Evolutionary conservation across 2,888 invertebrate species (phyloP), one percentile per base, ranked within the genome.

Genomic region (Campoplex nolae): DNA sequence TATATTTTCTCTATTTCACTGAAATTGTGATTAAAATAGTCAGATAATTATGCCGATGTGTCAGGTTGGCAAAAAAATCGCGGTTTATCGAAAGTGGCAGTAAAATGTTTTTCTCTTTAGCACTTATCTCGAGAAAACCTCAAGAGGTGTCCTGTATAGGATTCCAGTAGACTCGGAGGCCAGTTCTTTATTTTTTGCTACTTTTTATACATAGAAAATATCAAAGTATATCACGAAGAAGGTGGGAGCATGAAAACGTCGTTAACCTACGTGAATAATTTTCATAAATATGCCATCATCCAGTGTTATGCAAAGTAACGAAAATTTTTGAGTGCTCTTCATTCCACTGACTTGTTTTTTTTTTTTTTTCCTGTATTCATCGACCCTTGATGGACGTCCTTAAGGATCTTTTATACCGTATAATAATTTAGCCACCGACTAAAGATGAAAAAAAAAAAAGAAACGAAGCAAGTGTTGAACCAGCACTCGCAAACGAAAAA

Each of bases 391-490:
- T 23, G 65, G n/a, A 76, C 45, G 32, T 76, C 65, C 48, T 48
- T 65, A 65, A 48, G 38, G 56, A 62, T 65, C 62, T 62, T 76
- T 76, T 38, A 76, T 32, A n/a, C 65, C 35, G 65, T 23, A 65
- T 76, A 65, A 76, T 76, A 32, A 58, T 75, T 65, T 48, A 42
- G 23, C 23, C 23, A 65, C 18, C 35, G 62, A 32, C n/a, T 32
- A 32, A 48, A 38, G 48, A 48, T 28, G 13, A 32, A 76, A 65
- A 76, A 48, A 76, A 48, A 48, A 48, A 42, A 48, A 76, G 65
- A 76, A 58, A n/a, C 23, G 65, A 76, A 58, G 35, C 23, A 62
- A 58, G 75, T 73, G 73, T 58, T 75, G 74, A 74, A 76, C 62
- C 13, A n/a, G 18, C 18, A 23, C 58, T 70, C 38, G n/a, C 38